These are phyloP conservation scores for Chrysemys picta DNA, from an alignment of 2,113 vertebrate genomes.

Conservation along the genomic window DNA sequence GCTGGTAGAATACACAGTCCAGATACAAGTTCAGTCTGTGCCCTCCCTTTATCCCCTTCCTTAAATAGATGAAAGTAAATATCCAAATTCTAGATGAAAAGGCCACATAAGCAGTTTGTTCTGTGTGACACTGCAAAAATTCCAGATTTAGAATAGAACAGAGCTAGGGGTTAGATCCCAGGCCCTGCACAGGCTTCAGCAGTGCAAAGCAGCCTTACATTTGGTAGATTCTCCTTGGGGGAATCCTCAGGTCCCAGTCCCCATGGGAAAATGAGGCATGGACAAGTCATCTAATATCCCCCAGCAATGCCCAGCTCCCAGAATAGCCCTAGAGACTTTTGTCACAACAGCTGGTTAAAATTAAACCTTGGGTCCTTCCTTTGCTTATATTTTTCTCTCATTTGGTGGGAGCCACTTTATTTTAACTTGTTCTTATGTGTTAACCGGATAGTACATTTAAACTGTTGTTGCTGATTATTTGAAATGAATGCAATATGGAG, in stretches of 20 bases:
- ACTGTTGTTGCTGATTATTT: background rate
- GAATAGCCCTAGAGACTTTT: background rate
- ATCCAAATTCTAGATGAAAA: background rate
- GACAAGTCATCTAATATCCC: background rate
- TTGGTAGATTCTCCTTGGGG: background rate
- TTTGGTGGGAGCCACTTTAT: background rate
- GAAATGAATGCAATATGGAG: background rate
- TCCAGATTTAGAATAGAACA: background rate
- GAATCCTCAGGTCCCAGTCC: background rate
- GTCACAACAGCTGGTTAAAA: background rate
- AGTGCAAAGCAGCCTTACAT: background rate
- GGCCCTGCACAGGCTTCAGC: background rate
- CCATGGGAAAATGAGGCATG: background rate
- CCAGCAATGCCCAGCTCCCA: background rate
- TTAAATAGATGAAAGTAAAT: background rate
- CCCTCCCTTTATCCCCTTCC: background rate
- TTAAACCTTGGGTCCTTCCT: background rate
- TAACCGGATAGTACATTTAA: background rate
- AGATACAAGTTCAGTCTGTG: background rate
- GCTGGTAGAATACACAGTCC: background rate
- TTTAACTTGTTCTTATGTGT: background rate
- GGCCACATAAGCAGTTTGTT: background rate
- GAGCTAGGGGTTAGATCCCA: background rate
- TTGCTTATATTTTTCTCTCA: background rate
- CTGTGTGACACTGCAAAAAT: background rate